phyloP scores from a whole-genome alignment of 2,888 invertebrate genomes.

The Philereme vetulata region DNA sequence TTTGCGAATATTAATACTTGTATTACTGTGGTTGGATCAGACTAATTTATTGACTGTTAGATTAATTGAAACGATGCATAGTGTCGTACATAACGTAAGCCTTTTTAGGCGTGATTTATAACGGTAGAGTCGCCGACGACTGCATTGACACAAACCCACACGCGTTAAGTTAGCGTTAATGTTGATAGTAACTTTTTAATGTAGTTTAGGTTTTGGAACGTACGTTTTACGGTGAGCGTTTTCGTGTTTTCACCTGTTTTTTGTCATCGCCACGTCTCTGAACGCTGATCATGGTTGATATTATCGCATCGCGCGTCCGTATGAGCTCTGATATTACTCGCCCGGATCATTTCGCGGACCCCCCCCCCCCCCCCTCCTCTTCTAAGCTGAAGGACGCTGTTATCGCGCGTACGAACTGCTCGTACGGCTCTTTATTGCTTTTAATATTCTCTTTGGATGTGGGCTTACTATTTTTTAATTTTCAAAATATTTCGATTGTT shows the following conservation, averaged over 20 bases:
- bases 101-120: constrained; percentile 36
- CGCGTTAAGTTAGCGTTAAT: constrained; percentile 66
- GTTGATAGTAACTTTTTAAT: constrained; percentile 43
- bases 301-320: constrained; percentile 36
- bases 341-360: constrained; percentile 60
- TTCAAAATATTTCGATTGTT: constrained; percentile 48
- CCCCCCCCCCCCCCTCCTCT: too few relatives aligned
- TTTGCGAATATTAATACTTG: constrained; percentile 3
- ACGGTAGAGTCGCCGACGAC: constrained; percentile 52
- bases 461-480: constrained; percentile 63
- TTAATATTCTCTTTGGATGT: constrained; percentile 77
- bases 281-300: constrained; percentile 48
- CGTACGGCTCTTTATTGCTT: constrained; percentile 65
- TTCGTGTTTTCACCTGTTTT: constrained; percentile 37
- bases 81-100: constrained; percentile 44
- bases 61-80: constrained; percentile 46
- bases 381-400: constrained; percentile 54
- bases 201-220: constrained; percentile 32
- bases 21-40: constrained; percentile 21
- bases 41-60: constrained; percentile 45
- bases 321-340: constrained; percentile 49
- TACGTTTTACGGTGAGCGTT: constrained; percentile 48
- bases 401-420: constrained; percentile 48
- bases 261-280: constrained; percentile 57
- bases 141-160: constrained; percentile 82